phyloP scores from a whole-genome alignment of 2,113 vertebrate species.

The Dasypus novemcinctus region DNA sequence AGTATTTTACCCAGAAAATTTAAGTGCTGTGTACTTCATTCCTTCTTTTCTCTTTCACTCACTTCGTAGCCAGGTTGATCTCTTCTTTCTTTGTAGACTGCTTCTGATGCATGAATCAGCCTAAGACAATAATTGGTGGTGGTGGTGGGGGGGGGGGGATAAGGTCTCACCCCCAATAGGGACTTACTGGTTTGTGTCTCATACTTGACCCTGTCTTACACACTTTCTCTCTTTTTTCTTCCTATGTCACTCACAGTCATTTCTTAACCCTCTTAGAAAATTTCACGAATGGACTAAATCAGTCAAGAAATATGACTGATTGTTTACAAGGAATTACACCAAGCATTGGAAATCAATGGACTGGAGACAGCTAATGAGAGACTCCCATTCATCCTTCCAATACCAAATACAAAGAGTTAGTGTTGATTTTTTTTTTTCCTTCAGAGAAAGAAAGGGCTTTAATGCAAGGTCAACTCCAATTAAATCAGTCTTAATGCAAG shows the following conservation, averaged over 20 bases:
- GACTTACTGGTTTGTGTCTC: background rate
- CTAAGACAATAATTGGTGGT: background rate
- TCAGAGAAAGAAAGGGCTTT: no score
- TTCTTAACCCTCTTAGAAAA: background rate
- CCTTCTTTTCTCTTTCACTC: background rate
- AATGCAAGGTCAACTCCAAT: no score
- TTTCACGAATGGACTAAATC: background rate
- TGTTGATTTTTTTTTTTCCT: background rate
- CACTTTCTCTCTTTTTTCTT: background rate
- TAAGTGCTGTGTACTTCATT: background rate
- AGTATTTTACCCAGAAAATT: background rate
- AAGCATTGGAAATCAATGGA: background rate
- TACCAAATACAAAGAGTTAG: background rate
- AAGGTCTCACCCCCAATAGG: rapidly evolving
- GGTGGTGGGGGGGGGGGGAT: background rate
- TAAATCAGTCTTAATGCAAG: no score
- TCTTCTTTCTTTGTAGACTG: background rate
- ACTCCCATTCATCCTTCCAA: background rate
- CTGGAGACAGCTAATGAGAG: background rate
- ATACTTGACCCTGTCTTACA: background rate
- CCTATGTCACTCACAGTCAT: background rate
- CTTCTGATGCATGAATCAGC: background rate
- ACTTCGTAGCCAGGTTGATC: background rate
- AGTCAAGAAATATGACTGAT: background rate
- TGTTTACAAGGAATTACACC: background rate